A percentile compares a stretch with the other conserved stretches of the same genome.
Conservation (phyloP, 2,113 vertebrate species). For the Misgurnus anguillicaudatus region DNA sequence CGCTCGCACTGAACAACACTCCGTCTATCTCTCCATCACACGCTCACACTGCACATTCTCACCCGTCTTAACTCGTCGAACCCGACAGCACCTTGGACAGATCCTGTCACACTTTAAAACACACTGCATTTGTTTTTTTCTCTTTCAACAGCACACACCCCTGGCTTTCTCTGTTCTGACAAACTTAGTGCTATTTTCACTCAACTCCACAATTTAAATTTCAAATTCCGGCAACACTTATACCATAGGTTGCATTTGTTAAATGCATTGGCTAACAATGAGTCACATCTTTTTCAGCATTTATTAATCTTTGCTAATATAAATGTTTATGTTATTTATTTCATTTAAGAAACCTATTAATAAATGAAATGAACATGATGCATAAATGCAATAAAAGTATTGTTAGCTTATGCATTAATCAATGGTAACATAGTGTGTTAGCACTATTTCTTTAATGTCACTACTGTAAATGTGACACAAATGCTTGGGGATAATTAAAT, state of each 20-base stretch:
- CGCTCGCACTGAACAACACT: constrained; percentile 49
- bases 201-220: background rate
- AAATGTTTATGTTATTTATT: too few relatives aligned
- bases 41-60: constrained; percentile 51
- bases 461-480: background rate
- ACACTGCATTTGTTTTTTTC: constrained; percentile 28
- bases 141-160: constrained; percentile 29
- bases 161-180: constrained; percentile 23
- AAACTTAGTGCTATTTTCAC: constrained; percentile 24
- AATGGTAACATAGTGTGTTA: too few relatives aligned
- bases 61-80: constrained; percentile 46
- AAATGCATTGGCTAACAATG: too few relatives aligned
- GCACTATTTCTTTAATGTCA: too few relatives aligned
- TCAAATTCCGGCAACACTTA: background rate
- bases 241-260: too few relatives aligned
- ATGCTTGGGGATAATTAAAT: background rate
- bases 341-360: too few relatives aligned
- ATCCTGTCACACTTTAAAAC: constrained; percentile 25
- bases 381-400: too few relatives aligned
- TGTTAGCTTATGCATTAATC: too few relatives aligned
- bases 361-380: too few relatives aligned
- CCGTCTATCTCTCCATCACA: constrained; percentile 41
- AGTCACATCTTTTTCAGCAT: too few relatives aligned
- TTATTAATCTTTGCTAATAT: too few relatives aligned
- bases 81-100: constrained; percentile 61